phyloP scores from a whole-genome alignment of 1,140 invertebrate species.

The Ceratina japonica region DNA sequence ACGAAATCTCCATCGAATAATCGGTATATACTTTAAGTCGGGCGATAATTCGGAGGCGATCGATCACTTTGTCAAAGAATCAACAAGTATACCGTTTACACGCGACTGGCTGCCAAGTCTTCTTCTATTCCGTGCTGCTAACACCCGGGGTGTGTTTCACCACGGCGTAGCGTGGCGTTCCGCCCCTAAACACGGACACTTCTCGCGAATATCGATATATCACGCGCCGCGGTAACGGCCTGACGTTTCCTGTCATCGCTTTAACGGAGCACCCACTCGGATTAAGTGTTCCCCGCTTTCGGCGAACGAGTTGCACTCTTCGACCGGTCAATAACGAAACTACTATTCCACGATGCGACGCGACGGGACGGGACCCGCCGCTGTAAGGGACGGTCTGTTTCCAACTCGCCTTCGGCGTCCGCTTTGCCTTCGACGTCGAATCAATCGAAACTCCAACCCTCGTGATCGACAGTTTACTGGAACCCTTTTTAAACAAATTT shows the following conservation, averaged over 20 bases:
- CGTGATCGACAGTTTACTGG: background rate
- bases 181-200: slow-evolving; percentile 60
- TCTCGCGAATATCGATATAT: slow-evolving; percentile 74
- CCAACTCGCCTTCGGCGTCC: slow-evolving; percentile 14
- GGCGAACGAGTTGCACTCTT: slow-evolving; percentile 68
- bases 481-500: background rate
- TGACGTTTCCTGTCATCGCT: slow-evolving; percentile 75
- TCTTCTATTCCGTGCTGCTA: slow-evolving; percentile 27
- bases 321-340: slow-evolving; percentile 60
- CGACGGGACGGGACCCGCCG: background rate
- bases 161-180: slow-evolving; percentile 25
- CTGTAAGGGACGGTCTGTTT: slow-evolving; percentile 5
- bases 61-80: slow-evolving; percentile 62
- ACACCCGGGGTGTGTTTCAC: slow-evolving; percentile 42
- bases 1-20: background rate
- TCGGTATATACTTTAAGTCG: background rate
- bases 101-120: background rate
- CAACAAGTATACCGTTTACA: slow-evolving; percentile 72
- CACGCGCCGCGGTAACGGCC: slow-evolving; percentile 68
- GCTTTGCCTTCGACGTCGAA: slow-evolving; percentile 37
- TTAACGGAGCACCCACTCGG: slow-evolving; percentile 76
- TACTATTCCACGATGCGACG: slow-evolving; percentile 18
- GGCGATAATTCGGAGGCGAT: slow-evolving; percentile 14
- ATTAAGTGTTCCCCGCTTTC: slow-evolving; percentile 74
- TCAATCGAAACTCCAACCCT: slow-evolving; percentile 4